phyloP scores from a whole-genome alignment of 2,888 invertebrate species.

The Tanypteryx hageni region DNA sequence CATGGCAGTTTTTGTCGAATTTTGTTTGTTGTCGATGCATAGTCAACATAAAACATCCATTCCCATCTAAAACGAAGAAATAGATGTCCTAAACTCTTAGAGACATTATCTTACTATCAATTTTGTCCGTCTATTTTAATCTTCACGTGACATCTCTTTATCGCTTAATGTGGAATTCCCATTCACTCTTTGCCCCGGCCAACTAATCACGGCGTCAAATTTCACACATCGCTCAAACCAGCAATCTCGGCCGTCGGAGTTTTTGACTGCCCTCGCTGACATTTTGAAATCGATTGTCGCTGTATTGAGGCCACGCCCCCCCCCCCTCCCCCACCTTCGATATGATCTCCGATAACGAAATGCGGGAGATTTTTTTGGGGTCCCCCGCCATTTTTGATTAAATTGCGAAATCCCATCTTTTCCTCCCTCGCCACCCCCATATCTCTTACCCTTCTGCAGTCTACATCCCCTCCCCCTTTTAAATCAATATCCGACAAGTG shows the following conservation, averaged over 20 bases:
- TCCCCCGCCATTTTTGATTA: slow-evolving; percentile 35
- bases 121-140: neutral
- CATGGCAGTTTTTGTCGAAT: no score
- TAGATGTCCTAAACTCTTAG: neutral
- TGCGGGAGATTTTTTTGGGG: neutral
- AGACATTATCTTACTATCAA: neutral
- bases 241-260: neutral
- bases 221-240: slow-evolving; percentile 20
- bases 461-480: neutral
- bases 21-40: no score
- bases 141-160: slow-evolving; percentile 48
- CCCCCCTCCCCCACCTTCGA: neutral
- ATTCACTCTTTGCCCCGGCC: slow-evolving; percentile 3
- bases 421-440: neutral
- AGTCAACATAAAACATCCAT: no score
- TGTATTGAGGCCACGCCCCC: slow-evolving; percentile 15
- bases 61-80: neutral
- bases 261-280: slow-evolving; percentile 25
- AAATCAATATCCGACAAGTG: slow-evolving; percentile 7
- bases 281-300: slow-evolving; percentile 18
- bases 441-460: neutral
- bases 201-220: slow-evolving; percentile 48
- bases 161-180: slow-evolving; percentile 24
- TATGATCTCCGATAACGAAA: slow-evolving; percentile 34
- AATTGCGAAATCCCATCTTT: slow-evolving; percentile 9